Percentiles rank a stretch among this genome's conserved stretches.
phyloP scores from a whole-genome alignment of 2,797 vertebrate genomes.

The Sphaeramia orbicularis region DNA sequence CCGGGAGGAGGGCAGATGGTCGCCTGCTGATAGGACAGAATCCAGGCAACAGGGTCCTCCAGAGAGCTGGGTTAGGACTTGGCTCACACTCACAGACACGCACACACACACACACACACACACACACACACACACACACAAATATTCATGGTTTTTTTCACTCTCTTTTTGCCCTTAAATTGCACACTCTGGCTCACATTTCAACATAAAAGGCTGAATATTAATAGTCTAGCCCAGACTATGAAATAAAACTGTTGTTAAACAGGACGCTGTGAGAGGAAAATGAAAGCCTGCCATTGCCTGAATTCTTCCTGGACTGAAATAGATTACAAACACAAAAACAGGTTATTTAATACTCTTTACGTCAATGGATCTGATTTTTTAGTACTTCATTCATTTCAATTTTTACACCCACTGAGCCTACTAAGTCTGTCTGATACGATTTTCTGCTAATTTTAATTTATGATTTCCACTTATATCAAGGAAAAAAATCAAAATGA shows the following conservation, averaged over 20 bases:
- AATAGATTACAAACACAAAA: background rate
- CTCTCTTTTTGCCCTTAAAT: slow-evolving; percentile 11
- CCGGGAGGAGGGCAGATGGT: slow-evolving; percentile 78
- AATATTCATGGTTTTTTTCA: background rate
- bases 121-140: slow-evolving; percentile 8
- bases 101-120: slow-evolving; percentile 17
- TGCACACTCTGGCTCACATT: background rate
- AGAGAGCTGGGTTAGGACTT: slow-evolving; percentile 68
- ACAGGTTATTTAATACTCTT: background rate
- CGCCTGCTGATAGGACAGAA: slow-evolving; percentile 74
- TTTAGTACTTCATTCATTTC: background rate
- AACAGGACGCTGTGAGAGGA: background rate
- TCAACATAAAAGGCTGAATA: slow-evolving; percentile 23
- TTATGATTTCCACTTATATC: no score
- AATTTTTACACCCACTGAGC: background rate
- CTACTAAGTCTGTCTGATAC: no score
- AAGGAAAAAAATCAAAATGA: no score
- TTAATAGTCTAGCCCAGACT: background rate
- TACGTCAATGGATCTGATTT: background rate
- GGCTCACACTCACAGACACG: slow-evolving; percentile 27
- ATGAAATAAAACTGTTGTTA: background rate
- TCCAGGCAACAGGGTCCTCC: slow-evolving; percentile 71
- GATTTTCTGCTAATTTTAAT: no score
- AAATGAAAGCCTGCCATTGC: background rate
- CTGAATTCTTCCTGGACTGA: background rate